A percentile compares a stretch with the other conserved stretches of the same genome.
Conservation (phyloP, 2,888 invertebrate genomes). For the Pollenia angustigena region DNA sequence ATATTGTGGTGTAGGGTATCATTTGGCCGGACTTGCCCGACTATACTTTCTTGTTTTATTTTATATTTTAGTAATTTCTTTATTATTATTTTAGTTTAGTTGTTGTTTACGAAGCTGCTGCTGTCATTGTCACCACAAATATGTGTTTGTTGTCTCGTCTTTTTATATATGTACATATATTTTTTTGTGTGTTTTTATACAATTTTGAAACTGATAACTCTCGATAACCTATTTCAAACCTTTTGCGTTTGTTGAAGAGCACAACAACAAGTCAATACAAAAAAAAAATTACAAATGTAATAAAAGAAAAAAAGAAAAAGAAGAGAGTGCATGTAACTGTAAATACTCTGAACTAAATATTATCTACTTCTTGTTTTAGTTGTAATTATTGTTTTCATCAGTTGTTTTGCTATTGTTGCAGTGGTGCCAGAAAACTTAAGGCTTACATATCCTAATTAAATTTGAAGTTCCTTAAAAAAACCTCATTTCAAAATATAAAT, state of each 20-base stretch:
- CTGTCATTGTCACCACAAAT: slow-evolving; percentile 68
- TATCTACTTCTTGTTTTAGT: slow-evolving; percentile 30
- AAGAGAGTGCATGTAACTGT: slow-evolving; percentile 45
- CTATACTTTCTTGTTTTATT: slow-evolving; percentile 21
- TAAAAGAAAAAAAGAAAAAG: background rate
- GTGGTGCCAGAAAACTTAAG: background rate
- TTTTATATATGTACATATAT: background rate
- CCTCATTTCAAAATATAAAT: no score
- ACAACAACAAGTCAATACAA: slow-evolving; percentile 7
- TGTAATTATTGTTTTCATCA: background rate
- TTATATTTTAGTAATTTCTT: slow-evolving; percentile 32
- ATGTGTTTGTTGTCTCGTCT: slow-evolving; percentile 57
- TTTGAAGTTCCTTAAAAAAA: background rate
- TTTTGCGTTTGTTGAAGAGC: slow-evolving; percentile 50
- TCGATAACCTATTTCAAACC: slow-evolving; percentile 72
- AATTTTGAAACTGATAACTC: slow-evolving; percentile 66
- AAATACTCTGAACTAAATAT: slow-evolving; percentile 44
- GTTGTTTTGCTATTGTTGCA: background rate
- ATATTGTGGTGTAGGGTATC: no score
- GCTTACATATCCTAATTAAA: background rate
- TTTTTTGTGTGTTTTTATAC: slow-evolving; percentile 24
- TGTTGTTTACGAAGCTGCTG: slow-evolving; percentile 20
- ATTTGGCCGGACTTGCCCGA: background rate
- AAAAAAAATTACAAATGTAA: slow-evolving; percentile 11
- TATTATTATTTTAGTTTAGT: slow-evolving; percentile 29